Percentiles rank a stretch among this genome's conserved stretches.
These are phyloP conservation scores for Darevskia mixta DNA, from an alignment of 2,797 vertebrate species.

Conservation along the genomic window DNA sequence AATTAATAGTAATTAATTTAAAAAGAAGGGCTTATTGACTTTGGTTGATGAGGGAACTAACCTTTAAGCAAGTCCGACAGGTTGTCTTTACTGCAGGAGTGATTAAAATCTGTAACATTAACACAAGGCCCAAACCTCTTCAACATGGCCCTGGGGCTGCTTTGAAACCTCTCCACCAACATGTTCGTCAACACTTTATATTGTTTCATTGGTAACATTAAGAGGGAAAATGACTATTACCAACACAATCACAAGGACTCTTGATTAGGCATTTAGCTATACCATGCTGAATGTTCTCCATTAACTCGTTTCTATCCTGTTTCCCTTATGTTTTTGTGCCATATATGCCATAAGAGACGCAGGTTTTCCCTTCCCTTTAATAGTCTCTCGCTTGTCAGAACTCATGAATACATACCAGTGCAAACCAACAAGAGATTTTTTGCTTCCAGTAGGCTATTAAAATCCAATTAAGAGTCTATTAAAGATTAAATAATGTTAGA, in stretches of 20 bases:
- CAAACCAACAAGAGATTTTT: constrained; percentile 42
- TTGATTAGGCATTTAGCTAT: too few species aligned
- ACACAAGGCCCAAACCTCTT: constrained; percentile 55
- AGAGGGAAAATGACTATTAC: too few species aligned
- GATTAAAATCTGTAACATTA: constrained; percentile 69
- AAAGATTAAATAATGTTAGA: constrained; percentile 73
- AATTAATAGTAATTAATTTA: constrained; percentile 78
- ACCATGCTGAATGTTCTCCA: too few species aligned
- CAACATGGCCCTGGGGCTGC: constrained; percentile 35
- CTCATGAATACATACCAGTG: constrained; percentile 59
- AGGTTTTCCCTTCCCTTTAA: constrained; percentile 33
- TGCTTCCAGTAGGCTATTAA: constrained; percentile 58
- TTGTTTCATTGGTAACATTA: too few species aligned
- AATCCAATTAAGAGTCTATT: constrained; percentile 69
- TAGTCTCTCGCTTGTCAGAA: constrained; percentile 50
- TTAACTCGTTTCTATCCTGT: too few species aligned
- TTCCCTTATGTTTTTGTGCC: too few species aligned
- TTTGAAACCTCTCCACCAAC: neutral
- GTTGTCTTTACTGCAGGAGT: constrained; percentile 69
- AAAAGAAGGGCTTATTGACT: constrained; percentile 73
- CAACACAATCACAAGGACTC: too few species aligned
- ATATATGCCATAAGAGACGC: constrained; percentile 47
- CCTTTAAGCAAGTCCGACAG: constrained; percentile 70
- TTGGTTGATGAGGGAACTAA: constrained; percentile 70
- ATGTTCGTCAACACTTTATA: too few species aligned